Conservation (phyloP, 2,888 invertebrate genomes). For the Oeneis ivallda region DNA sequence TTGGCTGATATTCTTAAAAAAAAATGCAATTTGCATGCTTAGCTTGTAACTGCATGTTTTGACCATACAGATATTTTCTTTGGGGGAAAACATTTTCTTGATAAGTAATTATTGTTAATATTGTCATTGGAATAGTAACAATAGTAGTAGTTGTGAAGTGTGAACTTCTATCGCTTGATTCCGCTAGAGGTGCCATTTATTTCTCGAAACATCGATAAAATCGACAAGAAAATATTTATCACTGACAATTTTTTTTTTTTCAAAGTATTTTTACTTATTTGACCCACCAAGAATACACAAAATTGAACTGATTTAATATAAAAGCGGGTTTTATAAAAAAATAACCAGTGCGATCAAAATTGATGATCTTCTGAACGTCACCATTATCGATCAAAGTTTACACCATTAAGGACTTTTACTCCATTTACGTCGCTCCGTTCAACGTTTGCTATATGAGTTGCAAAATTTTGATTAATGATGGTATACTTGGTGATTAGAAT, state of each 20-base stretch:
- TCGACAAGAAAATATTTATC: neutral
- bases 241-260: neutral
- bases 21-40: too few relatives aligned
- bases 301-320: neutral
- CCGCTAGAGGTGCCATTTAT: too few relatives aligned
- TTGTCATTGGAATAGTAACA: too few relatives aligned
- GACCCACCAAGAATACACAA: neutral
- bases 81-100: too few relatives aligned
- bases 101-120: too few relatives aligned
- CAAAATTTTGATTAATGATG: slow-evolving; percentile 66
- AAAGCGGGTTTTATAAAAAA: neutral
- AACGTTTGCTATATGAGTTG: slow-evolving; percentile 46
- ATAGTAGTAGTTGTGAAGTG: too few relatives aligned
- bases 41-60: too few relatives aligned
- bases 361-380: slow-evolving; percentile 23
- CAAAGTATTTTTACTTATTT: neutral
- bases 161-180: too few relatives aligned
- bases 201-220: neutral
- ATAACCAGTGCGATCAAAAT: slow-evolving; percentile 16
- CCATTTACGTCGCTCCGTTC: slow-evolving; percentile 53
- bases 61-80: too few relatives aligned
- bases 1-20: too few relatives aligned
- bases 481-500: neutral
- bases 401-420: slow-evolving; percentile 44
- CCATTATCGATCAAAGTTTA: slow-evolving; percentile 18